Evolutionary conservation across 1,140 invertebrate species (phyloP), one percentile per base, ranked within the genome.

Genomic region (Bombus affinis): DNA sequence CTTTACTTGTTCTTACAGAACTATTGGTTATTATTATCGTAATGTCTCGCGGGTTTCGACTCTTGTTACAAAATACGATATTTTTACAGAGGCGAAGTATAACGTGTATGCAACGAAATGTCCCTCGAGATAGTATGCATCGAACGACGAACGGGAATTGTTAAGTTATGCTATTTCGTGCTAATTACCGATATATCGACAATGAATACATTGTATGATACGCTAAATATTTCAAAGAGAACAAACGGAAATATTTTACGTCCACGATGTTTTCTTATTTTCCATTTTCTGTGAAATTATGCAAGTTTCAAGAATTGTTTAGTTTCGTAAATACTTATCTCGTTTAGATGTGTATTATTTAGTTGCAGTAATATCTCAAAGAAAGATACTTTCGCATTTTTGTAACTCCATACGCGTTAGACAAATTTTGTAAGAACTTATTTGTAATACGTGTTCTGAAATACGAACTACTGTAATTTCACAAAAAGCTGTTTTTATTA

Each of bases 1-100:
- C 94, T 94, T 94, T 94, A 94, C 94, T 94, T 93, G 87, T 93
- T 91, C 93, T 93, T 94, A 93, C 88, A 86, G 65, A 93, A 92
- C 90, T 92, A 92, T 90, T 53, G 85, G 62, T 92, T 91, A 89
- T 84, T 72, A 83, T 87, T 91, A 90, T 89, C 85, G 65, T 86
- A 82, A 65, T 85, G 83, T 90, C 35, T 87, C 82, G 81, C 65
- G 75, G 82, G 57, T 85, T 83, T 76, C 86, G 53, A 72, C 85
- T 89, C 71, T 62, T 89, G 70, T 91, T 92, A 92, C 74, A 92
- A 92, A 92, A 91, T 92, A 91, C 88, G 85, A 80, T 87, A 88
- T 87, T 90, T 80, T 87, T 84, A 88, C 84, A 81, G 47, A 82
- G 85, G 85, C 86, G 81, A 88, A 74, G 39, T 76, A 80, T 80